Percentiles rank a stretch among this genome's conserved stretches.
phyloP scores from a whole-genome alignment of 2,888 invertebrate genomes.

The Drosophila koepferae region DNA sequence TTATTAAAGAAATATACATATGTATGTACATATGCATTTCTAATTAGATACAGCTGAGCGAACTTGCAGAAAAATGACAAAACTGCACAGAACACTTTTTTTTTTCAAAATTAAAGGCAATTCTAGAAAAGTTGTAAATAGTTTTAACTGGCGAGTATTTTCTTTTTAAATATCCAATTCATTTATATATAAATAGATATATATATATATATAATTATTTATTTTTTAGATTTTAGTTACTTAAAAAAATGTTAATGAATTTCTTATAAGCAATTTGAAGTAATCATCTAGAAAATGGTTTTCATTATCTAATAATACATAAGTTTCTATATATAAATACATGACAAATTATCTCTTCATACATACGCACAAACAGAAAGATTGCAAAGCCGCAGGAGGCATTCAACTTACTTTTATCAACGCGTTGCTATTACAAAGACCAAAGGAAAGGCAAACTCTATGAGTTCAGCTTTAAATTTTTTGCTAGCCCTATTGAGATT shows the following conservation, averaged over 20 bases:
- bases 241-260: neutral
- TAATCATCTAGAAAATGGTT: neutral
- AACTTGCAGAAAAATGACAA: neutral
- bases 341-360: neutral
- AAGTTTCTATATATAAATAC: neutral
- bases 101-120: neutral
- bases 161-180: neutral
- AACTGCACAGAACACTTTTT: no score
- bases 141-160: neutral
- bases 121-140: neutral
- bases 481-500: neutral
- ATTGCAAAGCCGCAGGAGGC: conserved; percentile 12
- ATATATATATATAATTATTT: no score
- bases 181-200: neutral
- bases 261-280: neutral
- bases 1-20: neutral
- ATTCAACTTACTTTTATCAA: neutral
- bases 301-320: neutral
- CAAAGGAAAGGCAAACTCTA: neutral
- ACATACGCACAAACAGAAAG: neutral
- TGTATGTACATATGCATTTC: neutral
- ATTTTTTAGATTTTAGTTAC: neutral
- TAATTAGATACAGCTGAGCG: neutral
- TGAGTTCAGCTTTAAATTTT: neutral
- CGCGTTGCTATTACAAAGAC: neutral